Conservation (phyloP, 2,888 invertebrate species). For the Mimas tiliae region DNA sequence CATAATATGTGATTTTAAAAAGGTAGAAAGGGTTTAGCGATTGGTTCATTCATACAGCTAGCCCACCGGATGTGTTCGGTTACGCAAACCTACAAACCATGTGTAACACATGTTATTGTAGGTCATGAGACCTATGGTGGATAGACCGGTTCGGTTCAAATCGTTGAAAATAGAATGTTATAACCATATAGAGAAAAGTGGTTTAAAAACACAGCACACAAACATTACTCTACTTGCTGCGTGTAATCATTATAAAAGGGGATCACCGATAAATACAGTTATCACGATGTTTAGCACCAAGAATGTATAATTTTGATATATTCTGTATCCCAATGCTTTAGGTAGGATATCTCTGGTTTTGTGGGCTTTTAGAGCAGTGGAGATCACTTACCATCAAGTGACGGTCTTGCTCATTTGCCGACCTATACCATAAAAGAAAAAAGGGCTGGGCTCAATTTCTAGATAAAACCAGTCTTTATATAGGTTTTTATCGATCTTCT, state of each 20-base stretch:
- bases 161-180: conserved; percentile 8
- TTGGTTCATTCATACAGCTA: conserved; percentile 25
- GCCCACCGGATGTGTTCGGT: conserved; percentile 35
- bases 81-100: conserved; percentile 51
- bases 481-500: too few species aligned
- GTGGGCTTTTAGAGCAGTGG: too few species aligned
- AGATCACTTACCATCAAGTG: too few species aligned
- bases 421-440: too few species aligned
- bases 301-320: too few species aligned
- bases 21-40: background rate
- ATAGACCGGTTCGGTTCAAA: conserved; percentile 57
- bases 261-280: background rate
- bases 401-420: too few species aligned
- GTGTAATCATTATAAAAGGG: background rate
- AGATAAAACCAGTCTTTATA: too few species aligned
- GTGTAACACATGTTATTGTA: conserved; percentile 56
- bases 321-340: too few species aligned
- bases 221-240: background rate
- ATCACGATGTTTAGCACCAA: too few species aligned
- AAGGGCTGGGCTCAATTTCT: too few species aligned
- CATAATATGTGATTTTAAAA: background rate
- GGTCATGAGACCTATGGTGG: conserved; percentile 62
- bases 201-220: conserved; percentile 1
- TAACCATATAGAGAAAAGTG: conserved; percentile 4
- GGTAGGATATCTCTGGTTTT: background rate